Conservation (phyloP, 1,140 invertebrate genomes). For the Drosophila bipectinata region DNA sequence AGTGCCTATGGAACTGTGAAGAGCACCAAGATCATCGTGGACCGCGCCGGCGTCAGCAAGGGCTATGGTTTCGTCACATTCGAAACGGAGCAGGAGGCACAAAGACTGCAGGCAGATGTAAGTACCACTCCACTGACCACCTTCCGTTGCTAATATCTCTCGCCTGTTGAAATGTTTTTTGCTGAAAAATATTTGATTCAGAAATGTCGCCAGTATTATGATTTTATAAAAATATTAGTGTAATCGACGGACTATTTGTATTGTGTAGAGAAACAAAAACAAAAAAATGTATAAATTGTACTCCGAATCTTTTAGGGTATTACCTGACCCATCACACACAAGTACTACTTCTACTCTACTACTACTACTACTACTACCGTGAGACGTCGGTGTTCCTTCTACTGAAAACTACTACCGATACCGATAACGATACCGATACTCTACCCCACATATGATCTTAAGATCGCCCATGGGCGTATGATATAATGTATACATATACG, state of each 20-base stretch:
- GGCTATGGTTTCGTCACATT: constrained; percentile 98
- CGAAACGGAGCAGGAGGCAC: constrained; percentile 95
- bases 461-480: background rate
- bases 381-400: constrained; percentile 34
- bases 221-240: constrained; percentile 21
- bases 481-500: constrained; percentile 28
- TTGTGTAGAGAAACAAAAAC: background rate
- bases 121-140: constrained; percentile 55
- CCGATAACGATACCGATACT: constrained; percentile 29
- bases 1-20: constrained; percentile 95
- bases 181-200: constrained; percentile 14
- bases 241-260: background rate
- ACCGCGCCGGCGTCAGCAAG: constrained; percentile 96
- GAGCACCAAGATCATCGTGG: constrained; percentile 96
- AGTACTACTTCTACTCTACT: constrained; percentile 19
- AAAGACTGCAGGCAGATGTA: constrained; percentile 88
- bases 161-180: constrained; percentile 42
- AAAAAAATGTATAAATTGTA: constrained; percentile 52
- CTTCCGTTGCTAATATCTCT: constrained; percentile 34
- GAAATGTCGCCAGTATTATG: constrained; percentile 24
- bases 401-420: constrained; percentile 21
- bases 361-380: constrained; percentile 14
- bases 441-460: constrained; percentile 21
- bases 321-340: constrained; percentile 60
- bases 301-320: constrained; percentile 77